These are phyloP conservation scores for Hypomesus transpacificus DNA, from an alignment of 2,113 vertebrate species.

Conservation along the genomic window DNA sequence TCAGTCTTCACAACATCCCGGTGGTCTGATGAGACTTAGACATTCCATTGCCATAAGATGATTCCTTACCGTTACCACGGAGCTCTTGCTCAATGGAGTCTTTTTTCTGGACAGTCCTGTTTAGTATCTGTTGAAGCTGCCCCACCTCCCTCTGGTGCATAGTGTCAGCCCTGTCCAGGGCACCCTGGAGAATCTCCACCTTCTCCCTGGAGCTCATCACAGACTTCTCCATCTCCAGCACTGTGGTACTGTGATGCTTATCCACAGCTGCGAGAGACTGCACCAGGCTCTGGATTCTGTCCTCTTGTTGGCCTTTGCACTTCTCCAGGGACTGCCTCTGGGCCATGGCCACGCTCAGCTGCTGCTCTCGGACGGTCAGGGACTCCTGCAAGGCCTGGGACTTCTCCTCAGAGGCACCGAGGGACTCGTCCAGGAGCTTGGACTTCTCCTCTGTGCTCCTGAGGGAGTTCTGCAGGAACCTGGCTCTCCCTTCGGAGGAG, in stretches of 20 bases:
- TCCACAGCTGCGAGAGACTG: background rate
- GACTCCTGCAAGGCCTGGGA: background rate
- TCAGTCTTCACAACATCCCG: background rate
- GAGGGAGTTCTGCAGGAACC: background rate
- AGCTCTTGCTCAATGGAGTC: conserved; percentile 5
- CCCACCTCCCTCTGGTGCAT: conserved; percentile 6
- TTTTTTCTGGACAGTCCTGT: conserved; percentile 1
- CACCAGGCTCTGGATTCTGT: conserved; percentile 3
- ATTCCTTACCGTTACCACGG: background rate
- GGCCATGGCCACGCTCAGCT: background rate
- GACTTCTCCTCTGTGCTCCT: conserved; percentile 2
- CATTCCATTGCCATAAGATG: background rate
- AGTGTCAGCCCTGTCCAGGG: background rate
- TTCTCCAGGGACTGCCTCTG: conserved; percentile 5
- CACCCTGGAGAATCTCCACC: conserved; percentile 10
- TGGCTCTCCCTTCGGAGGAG: background rate
- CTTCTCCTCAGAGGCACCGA: background rate
- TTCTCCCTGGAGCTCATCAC: conserved; percentile 12
- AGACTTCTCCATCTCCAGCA: conserved; percentile 2
- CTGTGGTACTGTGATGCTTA: background rate
- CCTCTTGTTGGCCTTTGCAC: background rate
- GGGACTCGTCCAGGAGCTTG: conserved; percentile 4
- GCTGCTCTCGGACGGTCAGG: background rate
- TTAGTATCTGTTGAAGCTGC: conserved; percentile 7
- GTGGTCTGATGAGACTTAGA: background rate